Base-by-base conservation (phyloP, 2,113 vertebrate species). In the Leucosticte australis region DNA sequence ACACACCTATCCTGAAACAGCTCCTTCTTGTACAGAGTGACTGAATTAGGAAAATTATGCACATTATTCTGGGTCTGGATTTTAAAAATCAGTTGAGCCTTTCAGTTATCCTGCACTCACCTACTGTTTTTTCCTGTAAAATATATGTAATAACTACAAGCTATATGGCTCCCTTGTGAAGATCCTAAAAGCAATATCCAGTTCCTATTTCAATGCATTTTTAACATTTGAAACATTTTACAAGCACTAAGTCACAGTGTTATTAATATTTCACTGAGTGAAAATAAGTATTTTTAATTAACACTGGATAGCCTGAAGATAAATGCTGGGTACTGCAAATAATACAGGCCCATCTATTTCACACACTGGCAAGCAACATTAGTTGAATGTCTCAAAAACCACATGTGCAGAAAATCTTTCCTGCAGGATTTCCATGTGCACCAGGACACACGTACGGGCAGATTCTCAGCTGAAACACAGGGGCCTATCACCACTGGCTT, bases 261-360 rank as follows among this genome's bases (percentile, higher is more conserved):
- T 85, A 84, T 76, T 92, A 96, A 76, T 64, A 69, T 10, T 69
- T 26, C 31, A 47, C 47, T 49, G 70, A 83, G 53, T 41, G 37
- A 85, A 93, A 79, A 22, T 15, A 89, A 83, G 37, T 67, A 77
- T 56, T 95, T 92, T 94, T 95, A 89, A 90, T 87, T 93, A 93
- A 79, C 53, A 44, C 49, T 60, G 44, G 41, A 56, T 41, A 90
- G 62, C 78, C 78, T 84, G 44, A 75, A 90, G 87, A 92, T 28
- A 92, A 91, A 92, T 46, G 31, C 44, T n/a, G 31, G 41, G 27
- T 56, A 69, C 26, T 85, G 53, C 41, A 64, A 79, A 41, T 78
- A 82, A 82, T n/a, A 71, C 39, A 82, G 10, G 57, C 65, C 73
- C 73, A 74, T 37, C 56, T 68, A 59, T 87, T 93, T 91, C 82